These are phyloP conservation scores for Caenorhabditis becei DNA, from an alignment of 2,888 invertebrate genomes.

Conservation along the genomic window DNA sequence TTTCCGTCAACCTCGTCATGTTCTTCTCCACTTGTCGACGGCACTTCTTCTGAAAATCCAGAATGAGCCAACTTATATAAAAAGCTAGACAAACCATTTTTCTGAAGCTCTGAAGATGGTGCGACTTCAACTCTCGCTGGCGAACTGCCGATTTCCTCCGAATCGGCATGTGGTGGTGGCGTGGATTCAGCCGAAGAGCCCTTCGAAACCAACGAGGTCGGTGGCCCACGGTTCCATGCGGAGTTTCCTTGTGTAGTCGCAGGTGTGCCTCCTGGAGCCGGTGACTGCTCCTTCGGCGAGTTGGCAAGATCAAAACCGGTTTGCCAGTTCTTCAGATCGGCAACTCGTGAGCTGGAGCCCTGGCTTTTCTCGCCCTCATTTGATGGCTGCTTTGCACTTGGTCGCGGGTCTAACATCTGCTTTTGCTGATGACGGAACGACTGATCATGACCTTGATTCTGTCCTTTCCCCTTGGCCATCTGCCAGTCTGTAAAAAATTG, in stretches of 20 bases:
- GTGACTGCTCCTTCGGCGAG: slow-evolving; percentile 37
- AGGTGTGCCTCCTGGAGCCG: slow-evolving; percentile 26
- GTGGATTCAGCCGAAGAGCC: slow-evolving; percentile 28
- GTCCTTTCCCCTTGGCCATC: slow-evolving; percentile 56
- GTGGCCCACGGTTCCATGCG: slow-evolving; percentile 69
- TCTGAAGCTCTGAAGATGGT: slow-evolving; percentile 9
- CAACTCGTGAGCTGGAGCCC: slow-evolving; percentile 33
- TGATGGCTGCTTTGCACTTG: slow-evolving; percentile 21
- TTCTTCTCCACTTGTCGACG: slow-evolving; percentile 32
- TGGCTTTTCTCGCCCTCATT: slow-evolving; percentile 31
- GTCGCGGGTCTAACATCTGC: slow-evolving; percentile 55
- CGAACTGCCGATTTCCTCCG: neutral
- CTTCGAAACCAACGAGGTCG: slow-evolving; percentile 47
- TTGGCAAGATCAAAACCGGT: slow-evolving; percentile 41
- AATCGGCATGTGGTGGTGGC: slow-evolving; percentile 5
- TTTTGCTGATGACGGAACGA: slow-evolving; percentile 57
- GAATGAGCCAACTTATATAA: too few relatives aligned
- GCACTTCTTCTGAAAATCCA: slow-evolving; percentile 35
- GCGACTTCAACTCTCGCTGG: neutral
- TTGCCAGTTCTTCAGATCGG: slow-evolving; percentile 44
- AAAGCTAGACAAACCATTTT: slow-evolving; percentile 26
- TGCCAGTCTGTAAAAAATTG: slow-evolving; percentile 52
- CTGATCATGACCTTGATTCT: slow-evolving; percentile 48
- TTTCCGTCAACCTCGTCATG: slow-evolving; percentile 8
- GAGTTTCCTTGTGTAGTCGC: slow-evolving; percentile 49